phyloP scores from a whole-genome alignment of 2,888 invertebrate species.

The Drosophila paranaensis region DNA sequence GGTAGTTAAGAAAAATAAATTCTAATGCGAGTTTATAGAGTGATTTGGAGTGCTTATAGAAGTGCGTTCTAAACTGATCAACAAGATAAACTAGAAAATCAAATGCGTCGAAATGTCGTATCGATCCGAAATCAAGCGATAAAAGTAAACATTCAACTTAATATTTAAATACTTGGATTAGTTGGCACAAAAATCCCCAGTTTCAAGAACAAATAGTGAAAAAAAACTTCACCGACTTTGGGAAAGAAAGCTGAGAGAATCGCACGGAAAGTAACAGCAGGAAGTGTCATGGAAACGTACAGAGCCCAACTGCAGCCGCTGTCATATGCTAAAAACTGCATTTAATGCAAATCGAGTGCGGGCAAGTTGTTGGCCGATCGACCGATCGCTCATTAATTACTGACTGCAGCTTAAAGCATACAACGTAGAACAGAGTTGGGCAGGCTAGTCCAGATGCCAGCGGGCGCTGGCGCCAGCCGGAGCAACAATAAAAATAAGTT shows the following conservation, averaged over 20 bases:
- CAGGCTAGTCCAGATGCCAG: conserved; percentile 30
- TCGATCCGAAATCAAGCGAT: not conserved
- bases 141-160: not conserved
- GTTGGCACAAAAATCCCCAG: conserved; percentile 56
- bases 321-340: conserved; percentile 42
- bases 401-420: conserved; percentile 64
- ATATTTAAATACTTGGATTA: not conserved
- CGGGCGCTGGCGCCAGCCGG: conserved; percentile 21
- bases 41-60: not conserved
- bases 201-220: conserved; percentile 56
- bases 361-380: conserved; percentile 49
- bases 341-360: conserved; percentile 73
- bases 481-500: conserved; percentile 41
- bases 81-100: not conserved
- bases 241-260: conserved; percentile 62
- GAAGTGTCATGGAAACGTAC: conserved; percentile 62
- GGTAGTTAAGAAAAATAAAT: not conserved
- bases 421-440: conserved; percentile 64
- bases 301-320: conserved; percentile 51
- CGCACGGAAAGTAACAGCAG: conserved; percentile 63
- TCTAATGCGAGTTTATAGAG: not conserved
- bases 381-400: conserved; percentile 60
- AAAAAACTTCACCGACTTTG: conserved; percentile 17
- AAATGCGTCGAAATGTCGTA: not conserved
- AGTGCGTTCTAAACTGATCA: conserved; percentile 10